A percentile compares a stretch with the other conserved stretches of the same genome.
Evolutionary conservation across 2,797 vertebrate species (phyloP).

Genomic region (Halcyon badia): DNA sequence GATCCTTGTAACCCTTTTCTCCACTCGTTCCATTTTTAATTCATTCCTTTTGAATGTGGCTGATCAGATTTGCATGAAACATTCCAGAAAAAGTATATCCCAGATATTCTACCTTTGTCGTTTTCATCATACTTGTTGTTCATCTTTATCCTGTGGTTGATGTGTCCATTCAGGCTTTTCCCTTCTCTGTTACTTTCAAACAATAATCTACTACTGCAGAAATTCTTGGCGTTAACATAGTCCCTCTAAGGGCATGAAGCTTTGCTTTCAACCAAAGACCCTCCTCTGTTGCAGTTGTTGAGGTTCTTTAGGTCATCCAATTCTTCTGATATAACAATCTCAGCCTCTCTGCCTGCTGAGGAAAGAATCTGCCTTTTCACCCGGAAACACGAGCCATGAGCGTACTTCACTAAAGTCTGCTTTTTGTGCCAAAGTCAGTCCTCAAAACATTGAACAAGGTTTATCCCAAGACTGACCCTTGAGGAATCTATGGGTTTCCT

Average conservation of each 20-base stretch:
- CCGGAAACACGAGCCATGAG: not conserved
- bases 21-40: conserved; percentile 35
- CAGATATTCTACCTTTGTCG: not conserved
- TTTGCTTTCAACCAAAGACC: not conserved
- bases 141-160: not conserved
- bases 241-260: not conserved
- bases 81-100: not conserved
- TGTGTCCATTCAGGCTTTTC: not conserved
- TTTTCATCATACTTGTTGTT: not conserved
- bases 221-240: not conserved
- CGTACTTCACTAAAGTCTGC: not conserved
- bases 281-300: not conserved
- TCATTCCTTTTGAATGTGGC: conserved; percentile 31
- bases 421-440: not conserved
- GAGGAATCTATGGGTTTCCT: not conserved
- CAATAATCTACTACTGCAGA: not conserved
- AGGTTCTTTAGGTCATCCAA: not conserved
- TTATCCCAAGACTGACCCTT: not conserved
- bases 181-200: not conserved
- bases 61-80: conserved; percentile 13
- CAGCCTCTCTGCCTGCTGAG: not conserved
- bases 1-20: conserved; percentile 38
- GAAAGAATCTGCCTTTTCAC: not conserved
- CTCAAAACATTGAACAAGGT: not conserved
- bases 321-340: not conserved